Base-by-base conservation (phyloP, 2,888 invertebrate species). In the Chymomyza fuscimana region DNA sequence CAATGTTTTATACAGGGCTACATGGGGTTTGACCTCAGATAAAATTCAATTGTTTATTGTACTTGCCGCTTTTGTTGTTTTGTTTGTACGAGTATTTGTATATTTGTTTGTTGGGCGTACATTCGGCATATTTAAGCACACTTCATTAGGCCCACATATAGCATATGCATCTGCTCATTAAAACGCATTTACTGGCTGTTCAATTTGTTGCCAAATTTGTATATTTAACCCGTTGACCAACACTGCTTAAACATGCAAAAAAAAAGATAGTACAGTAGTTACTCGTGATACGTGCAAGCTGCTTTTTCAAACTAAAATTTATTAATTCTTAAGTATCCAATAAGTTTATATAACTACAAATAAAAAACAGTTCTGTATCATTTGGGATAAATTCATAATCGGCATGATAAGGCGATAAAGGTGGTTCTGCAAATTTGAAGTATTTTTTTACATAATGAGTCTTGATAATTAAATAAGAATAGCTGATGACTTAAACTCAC, bases 1-100 rank as follows among this genome's bases (percentile, higher is more conserved):
- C 77, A 74, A 86, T 79, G 78, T 80, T 80, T 74, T 79, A 79
- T 69, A 46, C 12, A 74, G 70, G 70, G 70, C 80, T 7, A 64
- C 59, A 60, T 67, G 52, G 63, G 65, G 69, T 64, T 70, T 82
- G 82, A 78, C 79, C 86, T 80, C 82, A 81, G 82, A 82, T 83
- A 87, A 83, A 82, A 80, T 82, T 66, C 25, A 29, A 25, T 69
- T 74, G 82, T 83, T 83, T 83, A 86, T 84, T 10, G 40, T 15
- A 12, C 12, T 46, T 46, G 5, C 40, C 40, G 40, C 40, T 46
- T 10, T 46, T 46, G 40, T 46, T 46, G 40, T 46, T 46, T 46
- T 46, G 40, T 46, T 73, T 32, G 7, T 32, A 32, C 32, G 32
- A 80, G 12, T 10, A n/a, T 22, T 54, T 54, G 52, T 22, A 15